Conservation (phyloP, 1,140 invertebrate genomes). For the Grapholita molesta region DNA sequence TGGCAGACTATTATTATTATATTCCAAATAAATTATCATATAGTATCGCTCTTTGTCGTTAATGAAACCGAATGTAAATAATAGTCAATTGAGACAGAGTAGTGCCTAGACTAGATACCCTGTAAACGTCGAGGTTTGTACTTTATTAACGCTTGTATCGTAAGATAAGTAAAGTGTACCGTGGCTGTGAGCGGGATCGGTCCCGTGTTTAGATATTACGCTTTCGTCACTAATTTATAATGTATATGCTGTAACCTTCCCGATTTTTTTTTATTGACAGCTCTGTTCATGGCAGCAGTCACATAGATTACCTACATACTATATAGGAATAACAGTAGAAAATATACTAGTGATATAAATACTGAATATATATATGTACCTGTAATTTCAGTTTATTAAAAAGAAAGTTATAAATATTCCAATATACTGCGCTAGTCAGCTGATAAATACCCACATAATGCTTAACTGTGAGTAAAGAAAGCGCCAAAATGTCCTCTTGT, state of each 20-base stretch:
- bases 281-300: background rate
- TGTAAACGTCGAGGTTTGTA: constrained; percentile 57
- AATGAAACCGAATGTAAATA: constrained; percentile 48
- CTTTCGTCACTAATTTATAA: constrained; percentile 70
- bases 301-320: background rate
- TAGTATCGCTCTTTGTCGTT: background rate
- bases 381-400: constrained; percentile 27
- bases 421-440: constrained; percentile 28
- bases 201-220: constrained; percentile 68
- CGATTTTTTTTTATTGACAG: constrained; percentile 24
- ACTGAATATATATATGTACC: constrained; percentile 17
- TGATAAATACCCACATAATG: constrained; percentile 21
- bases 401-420: constrained; percentile 27
- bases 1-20: background rate
- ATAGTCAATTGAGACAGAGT: constrained; percentile 50
- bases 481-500: background rate
- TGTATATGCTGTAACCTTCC: constrained; percentile 31
- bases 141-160: constrained; percentile 65
- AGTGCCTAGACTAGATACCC: constrained; percentile 35
- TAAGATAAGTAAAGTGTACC: constrained; percentile 84
- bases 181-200: constrained; percentile 68
- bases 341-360: background rate
- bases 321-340: background rate
- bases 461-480: constrained; percentile 7
- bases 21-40: background rate